Conservation (phyloP, 2,797 vertebrate species). For the Tinamus major region DNA sequence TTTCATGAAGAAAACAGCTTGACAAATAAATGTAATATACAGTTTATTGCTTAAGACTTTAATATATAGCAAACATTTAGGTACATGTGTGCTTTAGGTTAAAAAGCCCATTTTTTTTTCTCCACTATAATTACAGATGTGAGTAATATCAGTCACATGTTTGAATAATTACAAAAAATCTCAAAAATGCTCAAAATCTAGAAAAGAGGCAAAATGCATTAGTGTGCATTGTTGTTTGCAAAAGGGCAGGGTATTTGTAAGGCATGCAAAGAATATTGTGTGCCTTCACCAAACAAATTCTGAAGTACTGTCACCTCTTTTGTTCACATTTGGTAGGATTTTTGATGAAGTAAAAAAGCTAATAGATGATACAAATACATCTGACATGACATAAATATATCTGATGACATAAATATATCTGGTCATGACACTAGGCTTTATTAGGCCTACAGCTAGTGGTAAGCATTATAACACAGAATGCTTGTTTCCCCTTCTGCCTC, state of each 20-base stretch:
- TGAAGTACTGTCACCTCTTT: not conserved
- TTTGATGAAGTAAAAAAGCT: not conserved
- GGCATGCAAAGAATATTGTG: not conserved
- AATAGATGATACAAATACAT: not conserved
- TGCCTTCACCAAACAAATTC: not conserved
- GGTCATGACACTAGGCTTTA: not conserved
- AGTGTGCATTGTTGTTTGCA: not conserved
- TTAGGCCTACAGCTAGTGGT: not conserved
- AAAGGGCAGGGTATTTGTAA: not conserved
- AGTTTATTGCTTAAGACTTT: not conserved
- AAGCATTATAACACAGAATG: not conserved
- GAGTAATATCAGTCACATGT: not conserved
- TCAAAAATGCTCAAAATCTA: not conserved
- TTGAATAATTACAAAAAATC: not conserved
- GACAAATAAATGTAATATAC: not conserved
- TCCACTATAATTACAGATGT: not conserved
- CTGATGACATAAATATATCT: not conserved
- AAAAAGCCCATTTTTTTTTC: not conserved
- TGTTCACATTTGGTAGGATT: not conserved
- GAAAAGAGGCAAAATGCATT: not conserved
- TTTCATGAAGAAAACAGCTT: not conserved
- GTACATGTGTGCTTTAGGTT: not conserved
- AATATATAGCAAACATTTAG: not conserved
- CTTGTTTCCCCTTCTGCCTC: not conserved
- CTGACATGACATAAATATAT: not conserved